Evolutionary conservation across 2,888 invertebrate genomes (phyloP).

Genomic region (Marronus borbonicus): DNA sequence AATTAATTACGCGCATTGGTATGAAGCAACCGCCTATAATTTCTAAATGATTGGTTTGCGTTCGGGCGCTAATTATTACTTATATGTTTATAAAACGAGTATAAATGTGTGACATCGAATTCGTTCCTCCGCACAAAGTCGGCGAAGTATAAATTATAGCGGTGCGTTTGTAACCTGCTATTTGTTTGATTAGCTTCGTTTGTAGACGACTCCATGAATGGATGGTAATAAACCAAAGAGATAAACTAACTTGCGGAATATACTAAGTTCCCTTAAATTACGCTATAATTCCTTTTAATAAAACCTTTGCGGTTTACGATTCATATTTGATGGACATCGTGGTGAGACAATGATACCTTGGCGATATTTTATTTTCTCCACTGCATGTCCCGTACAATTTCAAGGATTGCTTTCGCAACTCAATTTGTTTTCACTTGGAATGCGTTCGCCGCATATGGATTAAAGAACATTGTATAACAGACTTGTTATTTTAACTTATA

Average conservation of each 20-base stretch:
- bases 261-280: constrained; percentile 33
- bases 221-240: constrained; percentile 35
- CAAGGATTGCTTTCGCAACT: neutral
- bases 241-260: constrained; percentile 26
- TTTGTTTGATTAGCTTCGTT: constrained; percentile 40
- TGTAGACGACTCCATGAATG: constrained; percentile 31
- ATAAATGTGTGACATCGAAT: constrained; percentile 25
- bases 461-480: neutral
- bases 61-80: constrained; percentile 8
- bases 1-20: constrained; percentile 13
- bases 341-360: neutral
- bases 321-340: constrained; percentile 11
- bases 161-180: constrained; percentile 30
- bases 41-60: constrained; percentile 7
- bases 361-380: neutral
- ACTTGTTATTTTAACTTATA: no score
- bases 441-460: neutral
- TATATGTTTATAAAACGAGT: neutral
- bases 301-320: constrained; percentile 22
- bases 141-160: constrained; percentile 29
- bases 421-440: constrained; percentile 4
- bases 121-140: constrained; percentile 9
- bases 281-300: constrained; percentile 21
- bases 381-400: neutral
- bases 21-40: neutral